Conservation (phyloP, 2,888 invertebrate species). For the Tenthredo notha region DNA sequence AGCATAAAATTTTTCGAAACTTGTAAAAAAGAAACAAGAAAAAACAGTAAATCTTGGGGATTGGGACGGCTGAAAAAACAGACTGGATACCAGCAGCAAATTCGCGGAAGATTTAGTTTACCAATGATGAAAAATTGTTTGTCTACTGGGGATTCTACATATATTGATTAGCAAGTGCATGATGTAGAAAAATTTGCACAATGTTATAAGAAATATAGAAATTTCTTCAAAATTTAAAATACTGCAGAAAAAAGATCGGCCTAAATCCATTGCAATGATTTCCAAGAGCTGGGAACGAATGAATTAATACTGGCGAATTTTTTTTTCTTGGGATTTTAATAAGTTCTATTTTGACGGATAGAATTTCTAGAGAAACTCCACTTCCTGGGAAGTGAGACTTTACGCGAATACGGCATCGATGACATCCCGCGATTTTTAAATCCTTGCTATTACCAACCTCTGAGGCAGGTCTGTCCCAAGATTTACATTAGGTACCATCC, state of each 20-base stretch:
- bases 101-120: neutral
- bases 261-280: neutral
- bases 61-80: neutral
- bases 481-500: conserved; percentile 36
- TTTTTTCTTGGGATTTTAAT: neutral
- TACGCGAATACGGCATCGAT: conserved; percentile 11
- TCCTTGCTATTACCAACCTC: neutral
- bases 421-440: conserved; percentile 32
- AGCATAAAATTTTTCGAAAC: neutral
- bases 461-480: conserved; percentile 9
- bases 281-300: neutral
- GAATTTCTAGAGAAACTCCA: neutral
- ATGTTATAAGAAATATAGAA: neutral
- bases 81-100: neutral
- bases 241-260: neutral
- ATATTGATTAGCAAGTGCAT: neutral
- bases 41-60: neutral
- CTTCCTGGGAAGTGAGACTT: neutral
- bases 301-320: neutral
- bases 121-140: neutral
- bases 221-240: neutral
- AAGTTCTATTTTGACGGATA: neutral
- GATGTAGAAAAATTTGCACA: neutral
- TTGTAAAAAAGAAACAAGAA: neutral
- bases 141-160: neutral